These are phyloP conservation scores for Conistra vaccinii DNA, from an alignment of 2,888 invertebrate genomes.

Conservation along the genomic window DNA sequence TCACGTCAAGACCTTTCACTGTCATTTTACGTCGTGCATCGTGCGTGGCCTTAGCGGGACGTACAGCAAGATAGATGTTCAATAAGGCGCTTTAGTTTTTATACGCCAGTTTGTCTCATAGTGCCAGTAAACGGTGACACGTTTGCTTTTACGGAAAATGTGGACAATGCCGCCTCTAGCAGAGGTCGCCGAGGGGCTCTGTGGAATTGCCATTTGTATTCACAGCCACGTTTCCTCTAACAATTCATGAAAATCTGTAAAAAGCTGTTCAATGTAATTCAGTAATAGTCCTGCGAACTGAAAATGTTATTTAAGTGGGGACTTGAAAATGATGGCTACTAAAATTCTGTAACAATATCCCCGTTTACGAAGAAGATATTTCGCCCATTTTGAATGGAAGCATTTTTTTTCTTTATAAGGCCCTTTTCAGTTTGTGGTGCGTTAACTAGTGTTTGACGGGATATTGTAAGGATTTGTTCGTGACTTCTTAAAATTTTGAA, in stretches of 20 bases:
- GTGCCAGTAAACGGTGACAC: neutral
- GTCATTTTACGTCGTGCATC: too few species aligned
- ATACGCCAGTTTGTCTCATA: too few species aligned
- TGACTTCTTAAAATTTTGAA: neutral
- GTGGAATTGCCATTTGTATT: slow-evolving; percentile 53
- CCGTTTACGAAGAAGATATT: slow-evolving; percentile 45
- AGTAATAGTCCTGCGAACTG: slow-evolving; percentile 47
- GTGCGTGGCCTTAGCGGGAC: too few species aligned
- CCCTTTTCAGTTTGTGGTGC: neutral
- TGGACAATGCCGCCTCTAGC: neutral
- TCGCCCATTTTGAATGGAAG: slow-evolving; percentile 12
- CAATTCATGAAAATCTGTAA: slow-evolving; percentile 61
- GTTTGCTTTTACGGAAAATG: neutral
- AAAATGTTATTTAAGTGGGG: slow-evolving; percentile 47
- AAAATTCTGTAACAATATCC: slow-evolving; percentile 45
- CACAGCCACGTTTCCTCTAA: slow-evolving; percentile 58
- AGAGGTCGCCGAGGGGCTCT: neutral
- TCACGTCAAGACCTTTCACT: too few species aligned
- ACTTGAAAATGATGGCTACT: slow-evolving; percentile 39
- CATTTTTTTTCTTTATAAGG: neutral
- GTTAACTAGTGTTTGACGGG: slow-evolving; percentile 7
- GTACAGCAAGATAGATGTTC: too few species aligned
- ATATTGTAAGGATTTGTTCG: neutral
- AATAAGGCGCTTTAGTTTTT: too few species aligned
- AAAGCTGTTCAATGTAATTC: slow-evolving; percentile 57